These are phyloP conservation scores for Ernsta delagoae DNA, from an alignment of 2,888 invertebrate species.

Conservation along the genomic window DNA sequence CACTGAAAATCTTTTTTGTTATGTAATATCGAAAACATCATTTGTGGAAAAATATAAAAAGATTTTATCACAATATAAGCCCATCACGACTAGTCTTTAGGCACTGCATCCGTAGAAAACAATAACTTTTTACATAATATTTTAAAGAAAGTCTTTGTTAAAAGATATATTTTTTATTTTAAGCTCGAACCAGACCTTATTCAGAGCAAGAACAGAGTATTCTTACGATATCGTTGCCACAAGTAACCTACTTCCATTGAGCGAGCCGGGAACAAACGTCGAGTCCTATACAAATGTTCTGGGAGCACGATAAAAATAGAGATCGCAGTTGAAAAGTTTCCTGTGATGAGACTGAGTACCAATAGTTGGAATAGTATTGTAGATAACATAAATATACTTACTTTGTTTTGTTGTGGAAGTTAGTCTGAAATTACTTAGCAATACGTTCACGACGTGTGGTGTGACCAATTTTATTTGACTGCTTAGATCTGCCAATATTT, in stretches of 20 bases:
- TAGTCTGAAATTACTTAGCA: too few species aligned
- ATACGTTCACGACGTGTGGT: too few species aligned
- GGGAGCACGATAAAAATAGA: constrained; percentile 24
- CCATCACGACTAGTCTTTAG: too few species aligned
- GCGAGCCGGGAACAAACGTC: constrained; percentile 29
- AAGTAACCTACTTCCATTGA: constrained; percentile 34
- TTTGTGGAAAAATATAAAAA: too few species aligned
- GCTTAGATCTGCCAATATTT: too few species aligned
- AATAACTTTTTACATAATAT: not conserved
- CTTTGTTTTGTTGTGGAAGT: not conserved
- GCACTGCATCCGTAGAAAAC: not conserved
- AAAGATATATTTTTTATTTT: not conserved
- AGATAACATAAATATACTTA: too few species aligned
- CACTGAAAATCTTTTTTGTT: too few species aligned
- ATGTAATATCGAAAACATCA: too few species aligned
- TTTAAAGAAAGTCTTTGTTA: not conserved
- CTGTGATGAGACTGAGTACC: constrained; percentile 7
- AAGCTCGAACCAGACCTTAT: constrained; percentile 13
- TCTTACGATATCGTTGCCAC: constrained; percentile 19
- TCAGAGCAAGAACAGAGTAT: constrained; percentile 15
- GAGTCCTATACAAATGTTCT: constrained; percentile 21
- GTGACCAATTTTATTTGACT: too few species aligned
- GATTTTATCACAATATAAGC: too few species aligned
- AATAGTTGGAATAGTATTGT: not conserved
- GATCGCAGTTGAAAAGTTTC: constrained; percentile 19